These are phyloP conservation scores for Nyleta sp. DNA, from an alignment of 2,888 invertebrate species.

Conservation along the genomic window DNA sequence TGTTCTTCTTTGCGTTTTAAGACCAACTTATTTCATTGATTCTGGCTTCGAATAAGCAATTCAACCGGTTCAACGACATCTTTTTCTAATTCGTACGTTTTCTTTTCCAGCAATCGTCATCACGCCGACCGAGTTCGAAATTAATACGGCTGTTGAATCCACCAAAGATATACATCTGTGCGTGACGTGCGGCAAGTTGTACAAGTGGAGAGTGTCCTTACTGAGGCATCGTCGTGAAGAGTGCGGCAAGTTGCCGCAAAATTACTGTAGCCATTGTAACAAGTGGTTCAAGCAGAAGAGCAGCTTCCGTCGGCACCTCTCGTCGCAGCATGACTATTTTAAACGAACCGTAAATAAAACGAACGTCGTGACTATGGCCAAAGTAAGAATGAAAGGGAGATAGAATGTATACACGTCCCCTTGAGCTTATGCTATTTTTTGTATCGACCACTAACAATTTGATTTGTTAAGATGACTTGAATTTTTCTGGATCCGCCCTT, in stretches of 20 bases:
- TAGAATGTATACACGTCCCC: too few relatives aligned
- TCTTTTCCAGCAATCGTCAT: neutral
- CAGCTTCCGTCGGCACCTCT: constrained; percentile 72
- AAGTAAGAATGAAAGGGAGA: too few relatives aligned
- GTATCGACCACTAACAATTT: too few relatives aligned
- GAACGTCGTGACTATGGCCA: too few relatives aligned
- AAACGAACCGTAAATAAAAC: neutral
- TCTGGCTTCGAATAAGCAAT: too few relatives aligned
- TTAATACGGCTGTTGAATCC: constrained; percentile 84
- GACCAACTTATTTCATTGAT: too few relatives aligned
- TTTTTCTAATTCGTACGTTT: neutral
- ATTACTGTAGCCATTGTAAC: constrained; percentile 77
- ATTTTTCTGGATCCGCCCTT: too few relatives aligned
- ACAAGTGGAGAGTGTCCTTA: constrained; percentile 84
- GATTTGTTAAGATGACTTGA: too few relatives aligned
- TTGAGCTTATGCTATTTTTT: too few relatives aligned
- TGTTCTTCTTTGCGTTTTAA: too few relatives aligned
- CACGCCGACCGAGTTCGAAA: too few relatives aligned
- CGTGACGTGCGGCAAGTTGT: constrained; percentile 84
- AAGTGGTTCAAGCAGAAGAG: constrained; percentile 77
- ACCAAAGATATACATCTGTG: neutral
- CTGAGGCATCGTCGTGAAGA: constrained; percentile 82
- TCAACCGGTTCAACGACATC: too few relatives aligned
- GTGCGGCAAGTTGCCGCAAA: constrained; percentile 79
- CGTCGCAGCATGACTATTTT: constrained; percentile 65